Evolutionary conservation across 2,113 vertebrate species (phyloP).

Genomic region (Neolamprologus ventralis): DNA sequence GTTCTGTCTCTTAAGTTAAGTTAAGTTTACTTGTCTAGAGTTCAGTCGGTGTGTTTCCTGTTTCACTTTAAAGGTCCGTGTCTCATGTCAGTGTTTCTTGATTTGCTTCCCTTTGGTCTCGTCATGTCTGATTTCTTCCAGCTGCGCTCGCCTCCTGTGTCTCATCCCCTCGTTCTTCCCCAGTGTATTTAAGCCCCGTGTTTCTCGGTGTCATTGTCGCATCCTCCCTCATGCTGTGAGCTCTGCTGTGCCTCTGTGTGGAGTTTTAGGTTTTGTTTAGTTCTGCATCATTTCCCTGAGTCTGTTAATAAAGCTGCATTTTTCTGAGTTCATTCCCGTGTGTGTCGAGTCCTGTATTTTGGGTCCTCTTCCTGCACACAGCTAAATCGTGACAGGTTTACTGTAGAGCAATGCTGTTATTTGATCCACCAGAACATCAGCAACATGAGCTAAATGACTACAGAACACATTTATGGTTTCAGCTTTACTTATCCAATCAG

Average conservation of each 20-base stretch:
- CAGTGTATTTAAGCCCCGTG: background rate
- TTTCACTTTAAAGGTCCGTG: background rate
- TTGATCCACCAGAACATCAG: background rate
- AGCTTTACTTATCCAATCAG: background rate
- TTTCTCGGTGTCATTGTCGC: accelerated
- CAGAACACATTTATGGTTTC: background rate
- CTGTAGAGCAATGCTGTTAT: background rate
- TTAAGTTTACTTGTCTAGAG: background rate
- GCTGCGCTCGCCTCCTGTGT: background rate
- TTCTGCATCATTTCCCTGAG: background rate
- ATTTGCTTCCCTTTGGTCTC: background rate
- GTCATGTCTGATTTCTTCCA: background rate
- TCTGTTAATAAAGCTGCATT: background rate
- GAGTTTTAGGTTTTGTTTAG: background rate
- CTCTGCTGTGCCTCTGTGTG: background rate
- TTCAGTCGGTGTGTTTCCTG: background rate
- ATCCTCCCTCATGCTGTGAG: background rate
- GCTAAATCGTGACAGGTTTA: background rate
- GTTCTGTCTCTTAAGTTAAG: background rate
- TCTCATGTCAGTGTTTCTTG: background rate
- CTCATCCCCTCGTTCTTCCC: background rate
- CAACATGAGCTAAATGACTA: background rate
- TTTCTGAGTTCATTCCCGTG: background rate
- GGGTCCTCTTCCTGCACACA: background rate
- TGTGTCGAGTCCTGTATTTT: background rate